Conservation (phyloP, 2,797 vertebrate genomes). For the Pristis pectinata region DNA sequence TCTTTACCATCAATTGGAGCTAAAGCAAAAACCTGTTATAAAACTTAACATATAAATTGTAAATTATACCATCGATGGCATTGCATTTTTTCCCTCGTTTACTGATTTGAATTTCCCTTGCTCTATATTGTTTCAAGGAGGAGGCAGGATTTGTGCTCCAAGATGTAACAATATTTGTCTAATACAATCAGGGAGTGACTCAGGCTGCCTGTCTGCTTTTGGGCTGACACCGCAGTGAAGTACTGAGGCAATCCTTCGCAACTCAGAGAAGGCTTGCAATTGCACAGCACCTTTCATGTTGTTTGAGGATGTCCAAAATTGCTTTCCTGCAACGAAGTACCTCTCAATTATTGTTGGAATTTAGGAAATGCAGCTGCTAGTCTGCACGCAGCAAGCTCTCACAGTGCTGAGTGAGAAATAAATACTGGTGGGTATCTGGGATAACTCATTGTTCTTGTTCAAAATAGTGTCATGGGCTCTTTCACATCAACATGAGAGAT, state of each 20-base stretch:
- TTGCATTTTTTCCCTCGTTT: neutral
- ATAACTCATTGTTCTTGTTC: too few relatives aligned
- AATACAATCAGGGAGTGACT: neutral
- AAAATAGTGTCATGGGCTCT: too few relatives aligned
- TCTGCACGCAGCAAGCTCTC: too few relatives aligned
- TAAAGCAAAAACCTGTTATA: neutral
- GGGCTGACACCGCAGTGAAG: neutral
- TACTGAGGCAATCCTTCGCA: neutral
- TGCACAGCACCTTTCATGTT: too few relatives aligned
- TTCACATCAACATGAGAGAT: too few relatives aligned
- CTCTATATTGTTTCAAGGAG: neutral
- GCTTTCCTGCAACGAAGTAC: too few relatives aligned
- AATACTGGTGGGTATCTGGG: too few relatives aligned
- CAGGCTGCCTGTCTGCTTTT: neutral
- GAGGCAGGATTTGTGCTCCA: neutral
- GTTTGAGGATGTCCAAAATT: neutral
- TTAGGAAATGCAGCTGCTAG: too few relatives aligned
- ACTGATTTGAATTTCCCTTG: neutral
- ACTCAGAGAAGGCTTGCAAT: too few relatives aligned
- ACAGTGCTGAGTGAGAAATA: too few relatives aligned
- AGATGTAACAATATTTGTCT: neutral
- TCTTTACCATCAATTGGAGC: neutral
- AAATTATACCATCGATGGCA: too few relatives aligned
- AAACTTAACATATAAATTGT: neutral
- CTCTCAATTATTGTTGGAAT: too few relatives aligned